Percentiles rank a stretch among this genome's conserved stretches.
These are phyloP conservation scores for Cheilosia variabilis DNA, from an alignment of 2,888 invertebrate genomes.

Conservation along the genomic window DNA sequence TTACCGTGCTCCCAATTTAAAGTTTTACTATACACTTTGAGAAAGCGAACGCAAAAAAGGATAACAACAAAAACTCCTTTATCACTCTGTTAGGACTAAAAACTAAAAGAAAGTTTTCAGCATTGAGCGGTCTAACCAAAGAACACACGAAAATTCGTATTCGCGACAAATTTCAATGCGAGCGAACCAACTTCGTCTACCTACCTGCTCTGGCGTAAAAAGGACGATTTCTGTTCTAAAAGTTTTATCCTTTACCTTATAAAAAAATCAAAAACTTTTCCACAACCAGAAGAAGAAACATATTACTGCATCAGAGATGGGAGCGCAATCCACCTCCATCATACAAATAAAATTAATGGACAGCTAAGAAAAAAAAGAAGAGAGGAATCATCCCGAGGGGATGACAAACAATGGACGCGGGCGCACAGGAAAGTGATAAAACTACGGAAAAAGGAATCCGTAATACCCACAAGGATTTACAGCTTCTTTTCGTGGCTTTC, in stretches of 20 bases:
- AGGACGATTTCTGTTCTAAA: conserved; percentile 12
- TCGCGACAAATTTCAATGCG: conserved; percentile 69
- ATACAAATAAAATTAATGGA: conserved; percentile 52
- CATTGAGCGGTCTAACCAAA: conserved; percentile 26
- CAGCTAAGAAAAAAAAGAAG: conserved; percentile 37
- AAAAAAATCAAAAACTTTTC: background rate
- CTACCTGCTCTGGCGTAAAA: conserved; percentile 11
- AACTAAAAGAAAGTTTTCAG: conserved; percentile 42
- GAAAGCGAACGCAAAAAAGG: conserved; percentile 2
- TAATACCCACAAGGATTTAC: conserved; percentile 73
- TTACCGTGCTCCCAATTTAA: conserved; percentile 45
- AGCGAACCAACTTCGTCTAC: conserved; percentile 1
- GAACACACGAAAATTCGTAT: conserved; percentile 70
- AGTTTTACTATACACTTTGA: conserved; percentile 49
- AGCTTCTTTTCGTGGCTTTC: conserved; percentile 62
- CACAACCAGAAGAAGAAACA: conserved; percentile 10
- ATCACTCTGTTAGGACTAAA: conserved; percentile 48
- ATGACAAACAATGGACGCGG: conserved; percentile 66
- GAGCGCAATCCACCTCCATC: background rate
- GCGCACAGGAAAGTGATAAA: conserved; percentile 67
- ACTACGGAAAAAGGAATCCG: conserved; percentile 57
- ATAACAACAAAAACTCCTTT: conserved; percentile 57
- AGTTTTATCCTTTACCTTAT: conserved; percentile 28
- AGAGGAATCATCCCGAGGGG: conserved; percentile 43
- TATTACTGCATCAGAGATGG: conserved; percentile 3